A percentile compares a stretch with the other conserved stretches of the same genome.
Conservation (phyloP, 1,140 invertebrate genomes). For the Rhagoletis pomonella region DNA sequence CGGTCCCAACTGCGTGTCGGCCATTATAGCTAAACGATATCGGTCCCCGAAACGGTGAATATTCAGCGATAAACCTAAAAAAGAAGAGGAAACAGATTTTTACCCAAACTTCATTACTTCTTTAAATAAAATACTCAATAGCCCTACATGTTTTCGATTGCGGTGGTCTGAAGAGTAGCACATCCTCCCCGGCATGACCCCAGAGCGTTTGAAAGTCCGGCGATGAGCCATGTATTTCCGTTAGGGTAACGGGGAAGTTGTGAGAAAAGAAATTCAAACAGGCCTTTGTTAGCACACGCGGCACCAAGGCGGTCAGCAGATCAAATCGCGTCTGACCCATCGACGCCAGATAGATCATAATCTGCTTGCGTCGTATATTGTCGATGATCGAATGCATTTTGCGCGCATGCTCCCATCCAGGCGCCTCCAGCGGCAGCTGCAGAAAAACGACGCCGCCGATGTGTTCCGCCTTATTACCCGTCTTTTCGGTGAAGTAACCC, state of each 20-base stretch:
- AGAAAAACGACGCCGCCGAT: slow-evolving; percentile 75
- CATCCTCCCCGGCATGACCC: slow-evolving; percentile 80
- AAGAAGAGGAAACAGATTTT: slow-evolving; percentile 25
- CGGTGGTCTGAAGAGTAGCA: slow-evolving; percentile 86
- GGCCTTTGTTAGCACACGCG: slow-evolving; percentile 80
- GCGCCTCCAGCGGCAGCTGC: slow-evolving; percentile 73
- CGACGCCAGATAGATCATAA: slow-evolving; percentile 81
- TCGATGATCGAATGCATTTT: slow-evolving; percentile 78
- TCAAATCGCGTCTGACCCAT: slow-evolving; percentile 81
- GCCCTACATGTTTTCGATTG: slow-evolving; percentile 87
- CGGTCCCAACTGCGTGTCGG: slow-evolving; percentile 82
- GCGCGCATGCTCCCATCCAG: slow-evolving; percentile 65
- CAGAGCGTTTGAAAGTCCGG: slow-evolving; percentile 76
- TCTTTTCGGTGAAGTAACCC: slow-evolving; percentile 68
- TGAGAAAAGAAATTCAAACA: slow-evolving; percentile 82
- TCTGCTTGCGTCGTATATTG: slow-evolving; percentile 79
- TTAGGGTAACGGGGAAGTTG: slow-evolving; percentile 83
- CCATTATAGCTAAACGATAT: slow-evolving; percentile 84
- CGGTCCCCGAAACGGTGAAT: slow-evolving; percentile 83
- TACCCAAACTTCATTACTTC: too few relatives aligned
- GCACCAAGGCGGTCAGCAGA: slow-evolving; percentile 80
- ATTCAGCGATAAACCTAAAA: slow-evolving; percentile 83
- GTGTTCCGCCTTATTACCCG: slow-evolving; percentile 64
- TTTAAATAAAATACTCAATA: slow-evolving; percentile 11
- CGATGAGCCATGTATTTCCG: slow-evolving; percentile 78